These are phyloP conservation scores for Anser cygnoides DNA, from an alignment of 2,113 vertebrate species.

Conservation along the genomic window DNA sequence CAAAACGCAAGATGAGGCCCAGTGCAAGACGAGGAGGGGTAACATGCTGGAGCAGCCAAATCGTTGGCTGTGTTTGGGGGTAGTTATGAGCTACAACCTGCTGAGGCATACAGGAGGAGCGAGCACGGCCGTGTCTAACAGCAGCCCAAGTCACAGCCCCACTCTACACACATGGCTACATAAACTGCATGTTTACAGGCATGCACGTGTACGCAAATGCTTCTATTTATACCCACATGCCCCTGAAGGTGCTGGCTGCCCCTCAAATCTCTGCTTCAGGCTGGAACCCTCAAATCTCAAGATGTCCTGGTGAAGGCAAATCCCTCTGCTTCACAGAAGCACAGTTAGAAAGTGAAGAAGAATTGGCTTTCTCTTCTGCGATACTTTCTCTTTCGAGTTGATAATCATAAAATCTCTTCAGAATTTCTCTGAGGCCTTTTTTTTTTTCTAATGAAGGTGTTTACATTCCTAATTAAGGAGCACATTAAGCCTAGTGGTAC, in stretches of 20 bases:
- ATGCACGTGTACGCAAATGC: fast-evolving
- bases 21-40: fast-evolving
- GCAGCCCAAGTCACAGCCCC: neutral
- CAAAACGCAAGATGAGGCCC: neutral
- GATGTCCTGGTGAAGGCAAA: neutral
- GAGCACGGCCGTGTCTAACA: neutral
- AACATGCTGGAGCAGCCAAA: neutral
- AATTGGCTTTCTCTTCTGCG: neutral
- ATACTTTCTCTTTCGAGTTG: neutral
- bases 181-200: fast-evolving
- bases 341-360: neutral
- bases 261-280: neutral
- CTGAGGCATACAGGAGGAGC: neutral
- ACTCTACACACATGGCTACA: fast-evolving
- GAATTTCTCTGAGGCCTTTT: conserved; percentile 35
- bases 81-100: neutral
- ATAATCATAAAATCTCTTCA: conserved; percentile 35
- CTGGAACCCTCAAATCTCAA: neutral
- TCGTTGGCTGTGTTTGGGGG: neutral
- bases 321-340: neutral
- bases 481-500: conserved; percentile 8
- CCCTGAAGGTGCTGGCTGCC: neutral
- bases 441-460: conserved; percentile 49
- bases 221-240: neutral
- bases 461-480: conserved; percentile 67